phyloP scores from a whole-genome alignment of 2,888 invertebrate genomes.

The Xylota sylvarum region DNA sequence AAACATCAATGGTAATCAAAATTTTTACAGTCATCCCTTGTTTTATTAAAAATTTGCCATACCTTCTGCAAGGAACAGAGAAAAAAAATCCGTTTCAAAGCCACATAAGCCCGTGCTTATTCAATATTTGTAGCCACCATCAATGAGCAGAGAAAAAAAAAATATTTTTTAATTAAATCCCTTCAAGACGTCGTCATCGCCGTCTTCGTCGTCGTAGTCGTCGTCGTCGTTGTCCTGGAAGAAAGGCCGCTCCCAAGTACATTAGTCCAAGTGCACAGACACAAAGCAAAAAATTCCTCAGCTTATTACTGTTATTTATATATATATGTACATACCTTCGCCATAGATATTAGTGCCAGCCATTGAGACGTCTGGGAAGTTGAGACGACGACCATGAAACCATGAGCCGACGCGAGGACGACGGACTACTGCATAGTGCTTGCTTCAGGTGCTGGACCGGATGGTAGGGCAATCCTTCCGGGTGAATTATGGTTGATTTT shows the following conservation, averaged over 20 bases:
- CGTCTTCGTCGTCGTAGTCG: slow-evolving; percentile 6
- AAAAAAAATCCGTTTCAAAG: slow-evolving; percentile 48
- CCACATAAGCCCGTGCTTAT: slow-evolving; percentile 62
- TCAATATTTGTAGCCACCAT: slow-evolving; percentile 58
- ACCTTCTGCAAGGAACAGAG: not conserved
- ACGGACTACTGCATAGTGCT: slow-evolving; percentile 5
- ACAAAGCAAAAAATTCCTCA: slow-evolving; percentile 50
- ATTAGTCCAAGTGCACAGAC: slow-evolving; percentile 65
- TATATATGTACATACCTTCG: slow-evolving; percentile 26
- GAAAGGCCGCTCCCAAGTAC: slow-evolving; percentile 56
- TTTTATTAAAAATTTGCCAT: slow-evolving; percentile 34
- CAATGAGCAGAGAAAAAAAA: slow-evolving; percentile 33
- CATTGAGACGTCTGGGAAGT: slow-evolving; percentile 77
- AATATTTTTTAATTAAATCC: slow-evolving; percentile 73
- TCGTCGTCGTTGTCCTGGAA: slow-evolving; percentile 2
- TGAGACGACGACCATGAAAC: slow-evolving; percentile 47
- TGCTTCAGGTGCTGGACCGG: slow-evolving; percentile 73
- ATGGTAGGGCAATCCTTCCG: slow-evolving; percentile 68
- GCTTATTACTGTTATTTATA: slow-evolving; percentile 69
- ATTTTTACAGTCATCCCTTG: slow-evolving; percentile 47
- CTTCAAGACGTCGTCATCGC: slow-evolving; percentile 56
- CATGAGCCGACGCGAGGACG: slow-evolving; percentile 6
- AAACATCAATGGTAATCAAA: slow-evolving; percentile 59
- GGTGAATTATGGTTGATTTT: slow-evolving; percentile 74
- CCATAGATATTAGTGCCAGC: slow-evolving; percentile 69